Evolutionary conservation across 2,113 vertebrate genomes (phyloP).

Genomic region (Anser cygnoides): DNA sequence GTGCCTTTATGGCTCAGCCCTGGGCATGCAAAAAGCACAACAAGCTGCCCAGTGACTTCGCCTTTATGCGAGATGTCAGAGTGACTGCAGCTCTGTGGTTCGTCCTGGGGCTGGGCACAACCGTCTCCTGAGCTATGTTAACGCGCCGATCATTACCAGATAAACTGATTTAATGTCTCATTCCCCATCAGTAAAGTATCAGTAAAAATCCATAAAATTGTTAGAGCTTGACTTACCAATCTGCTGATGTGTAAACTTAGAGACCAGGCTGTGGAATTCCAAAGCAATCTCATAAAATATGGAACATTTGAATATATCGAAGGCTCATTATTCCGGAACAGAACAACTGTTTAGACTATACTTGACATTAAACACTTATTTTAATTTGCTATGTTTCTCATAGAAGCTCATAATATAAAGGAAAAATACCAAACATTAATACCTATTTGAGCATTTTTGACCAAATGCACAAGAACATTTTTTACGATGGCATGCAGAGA

Average conservation of each 20-base stretch:
- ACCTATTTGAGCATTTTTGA: background rate
- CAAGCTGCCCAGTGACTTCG: background rate
- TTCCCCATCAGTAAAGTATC: background rate
- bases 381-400: background rate
- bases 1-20: background rate
- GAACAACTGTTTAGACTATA: background rate
- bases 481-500: fast-evolving
- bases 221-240: background rate
- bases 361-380: background rate
- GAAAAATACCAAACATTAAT: fast-evolving
- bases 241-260: background rate
- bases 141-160: background rate
- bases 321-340: background rate
- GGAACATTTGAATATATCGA: background rate
- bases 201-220: background rate
- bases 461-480: fast-evolving
- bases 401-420: background rate
- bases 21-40: background rate
- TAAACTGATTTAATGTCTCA: background rate
- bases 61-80: background rate
- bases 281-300: background rate
- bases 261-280: background rate
- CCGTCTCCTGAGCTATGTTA: background rate
- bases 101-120: background rate
- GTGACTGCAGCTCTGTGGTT: background rate